A percentile compares a stretch with the other conserved stretches of the same genome.
phyloP scores from a whole-genome alignment of 2,113 vertebrate genomes.

The Urocynchramus pylzowi region DNA sequence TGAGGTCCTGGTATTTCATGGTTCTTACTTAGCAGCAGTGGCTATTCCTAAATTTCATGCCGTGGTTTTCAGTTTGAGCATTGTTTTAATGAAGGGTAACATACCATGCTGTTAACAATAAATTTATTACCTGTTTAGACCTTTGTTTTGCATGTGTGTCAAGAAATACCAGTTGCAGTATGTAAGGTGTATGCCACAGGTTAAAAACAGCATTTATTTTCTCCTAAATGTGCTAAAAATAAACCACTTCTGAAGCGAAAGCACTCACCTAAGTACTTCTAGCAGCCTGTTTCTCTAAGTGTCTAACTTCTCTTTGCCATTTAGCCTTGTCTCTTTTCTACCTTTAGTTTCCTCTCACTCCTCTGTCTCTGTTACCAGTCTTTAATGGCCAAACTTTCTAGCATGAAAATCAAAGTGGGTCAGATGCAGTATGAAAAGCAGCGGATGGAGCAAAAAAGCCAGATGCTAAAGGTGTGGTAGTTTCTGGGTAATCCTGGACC shows the following conservation, averaged over 20 bases:
- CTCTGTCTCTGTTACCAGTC: constrained; percentile 84
- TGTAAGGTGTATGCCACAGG: background rate
- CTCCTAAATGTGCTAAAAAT: background rate
- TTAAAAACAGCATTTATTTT: background rate
- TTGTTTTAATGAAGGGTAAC: background rate
- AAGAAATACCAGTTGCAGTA: background rate
- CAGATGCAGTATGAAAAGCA: constrained; percentile 99
- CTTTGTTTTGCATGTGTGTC: background rate
- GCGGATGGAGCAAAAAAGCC: constrained; percentile 90
- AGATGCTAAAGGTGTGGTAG: constrained; percentile 88
- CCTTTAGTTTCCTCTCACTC: constrained; percentile 70
- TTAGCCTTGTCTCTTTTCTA: constrained; percentile 69
- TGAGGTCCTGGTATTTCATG: background rate
- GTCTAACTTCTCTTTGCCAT: constrained; percentile 44
- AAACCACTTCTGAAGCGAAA: background rate
- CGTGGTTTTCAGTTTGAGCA: background rate
- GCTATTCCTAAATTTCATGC: background rate
- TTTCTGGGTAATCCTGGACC: constrained; percentile 49
- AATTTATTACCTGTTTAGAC: background rate
- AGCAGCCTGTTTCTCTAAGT: constrained; percentile 8
- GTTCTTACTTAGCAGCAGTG: background rate
- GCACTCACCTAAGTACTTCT: background rate
- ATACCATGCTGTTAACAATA: background rate
- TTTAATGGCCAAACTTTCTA: constrained; percentile 99
- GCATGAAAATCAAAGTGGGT: constrained; percentile 99